Evolutionary conservation across 2,797 vertebrate genomes (phyloP).

Genomic region (Enteromius mattozi): DNA sequence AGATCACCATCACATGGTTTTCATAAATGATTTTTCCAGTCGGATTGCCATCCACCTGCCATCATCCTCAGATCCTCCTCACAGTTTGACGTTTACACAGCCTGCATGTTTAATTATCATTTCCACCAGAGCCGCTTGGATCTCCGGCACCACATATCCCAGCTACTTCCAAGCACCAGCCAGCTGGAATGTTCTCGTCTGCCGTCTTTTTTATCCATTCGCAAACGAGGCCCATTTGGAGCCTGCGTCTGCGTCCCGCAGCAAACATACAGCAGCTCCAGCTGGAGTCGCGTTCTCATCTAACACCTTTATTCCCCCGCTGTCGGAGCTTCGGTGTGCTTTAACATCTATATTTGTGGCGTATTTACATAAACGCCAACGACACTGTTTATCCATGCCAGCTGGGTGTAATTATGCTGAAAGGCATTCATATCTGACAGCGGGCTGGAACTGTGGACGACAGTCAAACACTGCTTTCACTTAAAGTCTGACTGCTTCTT

Average conservation of each 20-base stretch:
- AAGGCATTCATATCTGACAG: constrained; percentile 39
- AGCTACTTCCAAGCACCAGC: constrained; percentile 25
- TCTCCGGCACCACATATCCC: constrained; percentile 20
- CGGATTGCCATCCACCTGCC: neutral
- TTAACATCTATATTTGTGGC: constrained; percentile 47
- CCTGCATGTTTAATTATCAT: constrained; percentile 14
- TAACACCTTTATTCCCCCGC: constrained; percentile 34
- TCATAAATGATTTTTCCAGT: neutral
- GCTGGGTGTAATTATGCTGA: constrained; percentile 50
- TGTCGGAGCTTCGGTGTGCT: neutral
- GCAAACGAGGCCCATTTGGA: constrained; percentile 51
- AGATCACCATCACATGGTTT: neutral
- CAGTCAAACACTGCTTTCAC: constrained; percentile 11
- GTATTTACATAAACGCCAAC: constrained; percentile 52
- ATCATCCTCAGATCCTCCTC: neutral
- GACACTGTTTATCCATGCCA: constrained; percentile 43
- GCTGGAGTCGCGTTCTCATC: constrained; percentile 37
- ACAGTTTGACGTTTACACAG: constrained; percentile 10
- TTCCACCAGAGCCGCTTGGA: constrained; percentile 28
- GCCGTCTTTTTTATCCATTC: constrained; percentile 22
- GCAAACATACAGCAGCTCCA: constrained; percentile 40
- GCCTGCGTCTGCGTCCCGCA: neutral
- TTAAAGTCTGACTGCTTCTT: constrained; percentile 8
- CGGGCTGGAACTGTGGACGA: constrained; percentile 1
- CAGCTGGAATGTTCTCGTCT: constrained; percentile 48